phyloP scores from a whole-genome alignment of 2,888 invertebrate genomes.

The Rhopalosiphum nymphaeae region DNA sequence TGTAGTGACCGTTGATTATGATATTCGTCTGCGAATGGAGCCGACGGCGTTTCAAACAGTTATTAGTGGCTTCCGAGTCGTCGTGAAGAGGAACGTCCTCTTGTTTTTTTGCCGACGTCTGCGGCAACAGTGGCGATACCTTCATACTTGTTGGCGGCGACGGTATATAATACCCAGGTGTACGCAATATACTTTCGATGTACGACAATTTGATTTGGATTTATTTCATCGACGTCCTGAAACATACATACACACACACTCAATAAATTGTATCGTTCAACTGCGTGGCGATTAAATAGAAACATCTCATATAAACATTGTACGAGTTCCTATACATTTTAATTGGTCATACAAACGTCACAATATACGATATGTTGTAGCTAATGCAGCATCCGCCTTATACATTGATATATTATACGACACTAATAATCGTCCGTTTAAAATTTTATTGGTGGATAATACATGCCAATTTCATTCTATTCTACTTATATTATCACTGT shows the following conservation, averaged over 20 bases:
- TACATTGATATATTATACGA: constrained; percentile 27
- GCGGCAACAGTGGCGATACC: constrained; percentile 25
- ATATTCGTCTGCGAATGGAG: constrained; percentile 26
- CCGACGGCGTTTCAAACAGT: constrained; percentile 44
- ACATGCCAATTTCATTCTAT: constrained; percentile 45
- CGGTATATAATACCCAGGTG: neutral
- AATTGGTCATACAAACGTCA: constrained; percentile 35
- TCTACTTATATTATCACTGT: constrained; percentile 39
- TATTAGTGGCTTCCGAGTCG: neutral
- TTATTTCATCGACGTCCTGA: constrained; percentile 28
- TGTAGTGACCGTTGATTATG: neutral
- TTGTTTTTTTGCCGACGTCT: neutral
- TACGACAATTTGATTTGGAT: neutral
- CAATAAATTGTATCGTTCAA: constrained; percentile 21
- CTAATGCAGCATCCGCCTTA: constrained; percentile 42
- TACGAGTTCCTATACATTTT: constrained; percentile 13
- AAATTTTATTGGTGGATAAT: constrained; percentile 56
- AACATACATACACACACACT: constrained; percentile 18
- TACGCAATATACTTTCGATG: neutral
- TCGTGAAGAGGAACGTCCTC: neutral
- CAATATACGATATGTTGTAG: constrained; percentile 14
- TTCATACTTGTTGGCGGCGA: neutral
- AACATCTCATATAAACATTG: constrained; percentile 7
- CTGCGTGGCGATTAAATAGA: neutral
- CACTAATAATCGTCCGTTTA: constrained; percentile 39